A percentile compares a stretch with the other conserved stretches of the same genome.
phyloP scores from a whole-genome alignment of 2,113 vertebrate genomes.

The Kobus ellipsiprymnus region DNA sequence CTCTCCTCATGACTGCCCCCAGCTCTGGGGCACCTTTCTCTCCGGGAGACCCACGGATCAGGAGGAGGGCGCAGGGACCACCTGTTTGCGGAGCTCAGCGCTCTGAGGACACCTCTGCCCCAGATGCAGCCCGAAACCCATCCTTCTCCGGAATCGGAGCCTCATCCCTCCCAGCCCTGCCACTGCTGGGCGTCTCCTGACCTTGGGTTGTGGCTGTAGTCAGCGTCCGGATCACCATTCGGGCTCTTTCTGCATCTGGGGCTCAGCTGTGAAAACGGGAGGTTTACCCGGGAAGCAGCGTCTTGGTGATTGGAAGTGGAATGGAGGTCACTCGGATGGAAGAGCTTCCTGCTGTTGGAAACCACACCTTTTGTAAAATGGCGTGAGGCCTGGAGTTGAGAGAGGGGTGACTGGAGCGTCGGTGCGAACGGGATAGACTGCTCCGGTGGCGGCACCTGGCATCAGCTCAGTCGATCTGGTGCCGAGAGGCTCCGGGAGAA shows the following conservation, averaged over 20 bases:
- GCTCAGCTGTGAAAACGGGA: background rate
- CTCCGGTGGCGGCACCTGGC: background rate
- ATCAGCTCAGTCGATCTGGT: rapidly evolving
- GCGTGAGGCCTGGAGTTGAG: rapidly evolving
- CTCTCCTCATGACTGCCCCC: background rate
- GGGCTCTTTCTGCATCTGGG: background rate
- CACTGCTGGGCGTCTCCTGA: background rate
- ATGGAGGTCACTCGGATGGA: conserved; percentile 1
- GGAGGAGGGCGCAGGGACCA: background rate
- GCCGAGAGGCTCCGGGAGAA: too few relatives aligned
- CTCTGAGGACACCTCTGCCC: background rate
- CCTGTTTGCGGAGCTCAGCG: background rate
- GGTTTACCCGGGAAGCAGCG: background rate
- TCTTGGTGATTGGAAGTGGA: background rate
- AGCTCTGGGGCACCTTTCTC: background rate
- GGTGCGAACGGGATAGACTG: rapidly evolving
- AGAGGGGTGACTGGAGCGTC: background rate
- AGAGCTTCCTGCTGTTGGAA: background rate
- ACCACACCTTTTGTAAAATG: background rate
- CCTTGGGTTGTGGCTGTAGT: background rate
- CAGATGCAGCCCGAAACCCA: background rate
- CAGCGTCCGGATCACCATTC: background rate
- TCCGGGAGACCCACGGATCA: background rate
- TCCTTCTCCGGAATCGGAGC: background rate
- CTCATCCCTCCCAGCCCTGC: background rate